Base-by-base conservation (phyloP, 1,140 invertebrate species). In the Drosophila carrolli region DNA sequence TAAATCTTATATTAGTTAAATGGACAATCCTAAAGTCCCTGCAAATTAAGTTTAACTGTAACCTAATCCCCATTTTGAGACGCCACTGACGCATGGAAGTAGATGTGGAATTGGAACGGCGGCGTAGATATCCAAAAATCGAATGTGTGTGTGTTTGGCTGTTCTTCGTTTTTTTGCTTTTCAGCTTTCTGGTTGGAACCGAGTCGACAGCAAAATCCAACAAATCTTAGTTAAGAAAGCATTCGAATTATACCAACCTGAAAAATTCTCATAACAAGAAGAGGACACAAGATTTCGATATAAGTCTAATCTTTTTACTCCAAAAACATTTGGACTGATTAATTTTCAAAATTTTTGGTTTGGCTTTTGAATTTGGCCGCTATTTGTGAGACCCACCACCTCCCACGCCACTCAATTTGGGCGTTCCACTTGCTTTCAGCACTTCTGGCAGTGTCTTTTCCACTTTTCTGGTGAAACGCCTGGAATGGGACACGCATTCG, bases 401-500 rank as follows among this genome's bases (percentile, higher is more conserved):
- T 29, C 55, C 38, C 16, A 27, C 35, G 48, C 32, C 27, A 32
- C 7, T 16, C 27, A 13, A 38, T n/a, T 14, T 23, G 23, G 23
- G 23, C 23, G 23, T 23, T 23, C 23, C 23, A 23, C 23, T 23
- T 23, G 23, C 23, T 23, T 23, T 23, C 29, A 32, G 29, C 5
- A 8, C 29, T 8, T 8, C 1, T 7, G 1, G 4, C 29, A 7
- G 29, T 32, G 1, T 32, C 29, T 1, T 32, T 32, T 6, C 8
- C 29, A 40, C 27, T 23, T 23, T 5, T 29, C 35, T 11, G 41
- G 38, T 14, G 67, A 37, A 71, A 71, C 63, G 48, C 11, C 47
- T 71, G 65, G 65, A 14, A 57, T 13, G 7, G 51, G 41, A 62
- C 50, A 51, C 70, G 79, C 80, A 83, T 38, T 76, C 72, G 68